phyloP scores from a whole-genome alignment of 2,888 invertebrate genomes.

The Conistra vaccinii region DNA sequence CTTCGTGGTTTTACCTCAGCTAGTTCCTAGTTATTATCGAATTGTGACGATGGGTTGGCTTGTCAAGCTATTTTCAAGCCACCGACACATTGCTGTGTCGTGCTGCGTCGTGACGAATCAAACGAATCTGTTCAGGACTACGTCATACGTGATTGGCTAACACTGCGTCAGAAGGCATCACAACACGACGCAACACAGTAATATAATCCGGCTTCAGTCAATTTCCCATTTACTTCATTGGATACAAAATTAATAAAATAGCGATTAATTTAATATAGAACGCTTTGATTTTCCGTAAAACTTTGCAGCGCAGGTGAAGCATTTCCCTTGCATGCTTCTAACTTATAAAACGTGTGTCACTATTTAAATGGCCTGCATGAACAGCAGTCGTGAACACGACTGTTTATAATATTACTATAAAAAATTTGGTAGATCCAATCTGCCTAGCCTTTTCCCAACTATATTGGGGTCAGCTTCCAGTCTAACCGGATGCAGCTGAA shows the following conservation, averaged over 20 bases:
- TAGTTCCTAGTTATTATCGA: constrained; percentile 15
- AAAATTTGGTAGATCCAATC: background rate
- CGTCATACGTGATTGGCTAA: no score
- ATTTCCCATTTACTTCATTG: constrained; percentile 5
- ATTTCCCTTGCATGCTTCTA: constrained; percentile 11
- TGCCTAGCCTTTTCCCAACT: no score
- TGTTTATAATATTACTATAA: background rate
- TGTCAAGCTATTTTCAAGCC: background rate
- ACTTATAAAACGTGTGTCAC: constrained; percentile 16
- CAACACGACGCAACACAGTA: no score
- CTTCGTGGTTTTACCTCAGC: background rate
- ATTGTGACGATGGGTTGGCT: constrained; percentile 6
- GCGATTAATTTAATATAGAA: constrained; percentile 3
- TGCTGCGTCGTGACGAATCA: no score
- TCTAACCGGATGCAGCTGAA: no score
- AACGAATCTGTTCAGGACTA: no score
- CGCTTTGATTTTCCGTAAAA: constrained; percentile 5
- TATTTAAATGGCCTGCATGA: constrained; percentile 6
- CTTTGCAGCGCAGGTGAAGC: constrained; percentile 11
- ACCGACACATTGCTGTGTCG: no score
- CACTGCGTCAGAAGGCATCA: no score
- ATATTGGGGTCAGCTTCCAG: no score
- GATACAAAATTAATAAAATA: constrained; percentile 10
- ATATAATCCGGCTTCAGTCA: background rate
- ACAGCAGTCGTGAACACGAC: no score